Evolutionary conservation across 2,888 invertebrate genomes (phyloP).

Genomic region (Magallana nippona): DNA sequence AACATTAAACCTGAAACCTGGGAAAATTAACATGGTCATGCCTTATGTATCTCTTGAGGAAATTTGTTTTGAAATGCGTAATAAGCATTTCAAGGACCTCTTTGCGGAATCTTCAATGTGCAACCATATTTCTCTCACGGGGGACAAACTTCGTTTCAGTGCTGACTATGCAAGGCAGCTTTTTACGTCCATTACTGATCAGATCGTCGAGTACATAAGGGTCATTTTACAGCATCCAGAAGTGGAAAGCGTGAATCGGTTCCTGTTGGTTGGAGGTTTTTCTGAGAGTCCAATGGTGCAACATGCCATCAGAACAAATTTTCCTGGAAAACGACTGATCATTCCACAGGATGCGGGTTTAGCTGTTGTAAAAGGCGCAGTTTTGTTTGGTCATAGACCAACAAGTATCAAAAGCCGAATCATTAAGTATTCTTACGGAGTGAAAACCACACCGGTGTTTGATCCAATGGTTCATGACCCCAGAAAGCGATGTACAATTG

Average conservation of each 20-base stretch:
- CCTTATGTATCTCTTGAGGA: constrained; percentile 52
- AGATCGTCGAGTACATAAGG: constrained; percentile 54
- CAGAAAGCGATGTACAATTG: neutral
- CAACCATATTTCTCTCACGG: constrained; percentile 47
- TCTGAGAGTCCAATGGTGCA: constrained; percentile 55
- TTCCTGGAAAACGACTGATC: constrained; percentile 52
- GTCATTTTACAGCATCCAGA: constrained; percentile 44
- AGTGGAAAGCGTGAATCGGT: constrained; percentile 48
- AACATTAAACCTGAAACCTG: constrained; percentile 46
- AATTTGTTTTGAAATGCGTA: constrained; percentile 39
- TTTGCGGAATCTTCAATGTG: constrained; percentile 47
- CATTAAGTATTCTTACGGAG: constrained; percentile 55
- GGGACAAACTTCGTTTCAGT: constrained; percentile 52
- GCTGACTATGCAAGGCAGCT: constrained; percentile 45
- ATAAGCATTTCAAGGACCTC: constrained; percentile 51
- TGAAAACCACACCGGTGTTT: constrained; percentile 41
- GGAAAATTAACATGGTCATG: constrained; percentile 49
- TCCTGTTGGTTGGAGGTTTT: constrained; percentile 58
- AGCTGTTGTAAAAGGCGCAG: constrained; percentile 56
- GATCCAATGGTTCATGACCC: constrained; percentile 45
- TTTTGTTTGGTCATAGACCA: constrained; percentile 54
- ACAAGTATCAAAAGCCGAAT: constrained; percentile 52
- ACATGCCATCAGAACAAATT: constrained; percentile 52
- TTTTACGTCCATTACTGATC: constrained; percentile 51
- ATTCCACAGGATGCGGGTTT: constrained; percentile 57